Conservation (phyloP, 1,140 invertebrate genomes). For the Aphis craccivora region DNA sequence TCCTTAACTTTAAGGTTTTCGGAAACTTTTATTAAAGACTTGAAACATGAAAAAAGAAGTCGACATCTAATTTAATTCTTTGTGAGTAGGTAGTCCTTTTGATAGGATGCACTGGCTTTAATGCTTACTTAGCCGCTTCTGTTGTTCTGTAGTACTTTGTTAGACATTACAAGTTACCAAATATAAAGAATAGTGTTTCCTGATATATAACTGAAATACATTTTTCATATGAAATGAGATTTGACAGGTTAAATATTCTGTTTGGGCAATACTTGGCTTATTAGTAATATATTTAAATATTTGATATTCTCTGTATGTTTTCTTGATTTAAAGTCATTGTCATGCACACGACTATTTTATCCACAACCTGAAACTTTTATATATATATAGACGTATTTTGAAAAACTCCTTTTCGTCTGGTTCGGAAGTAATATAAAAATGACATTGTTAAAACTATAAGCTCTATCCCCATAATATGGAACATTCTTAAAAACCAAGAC, state of each 20-base stretch:
- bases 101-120: background rate
- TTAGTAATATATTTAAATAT: background rate
- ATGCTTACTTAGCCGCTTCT: slow-evolving; percentile 29
- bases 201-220: slow-evolving; percentile 28
- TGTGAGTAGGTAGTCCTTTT: slow-evolving; percentile 2
- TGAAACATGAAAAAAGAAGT: background rate
- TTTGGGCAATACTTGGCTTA: background rate
- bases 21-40: slow-evolving; percentile 31
- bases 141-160: background rate
- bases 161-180: background rate
- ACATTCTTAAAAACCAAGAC: slow-evolving; percentile 29
- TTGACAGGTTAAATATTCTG: slow-evolving; percentile 41
- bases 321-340: background rate
- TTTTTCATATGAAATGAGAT: slow-evolving; percentile 1
- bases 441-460: slow-evolving; percentile 14
- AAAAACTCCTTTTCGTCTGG: background rate
- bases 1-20: background rate
- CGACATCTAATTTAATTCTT: slow-evolving; percentile 35
- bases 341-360: background rate
- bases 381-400: background rate
- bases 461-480: background rate
- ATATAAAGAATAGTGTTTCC: background rate
- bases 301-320: background rate
- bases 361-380: background rate
- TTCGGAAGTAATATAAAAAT: slow-evolving; percentile 19